These are phyloP conservation scores for Taenioides sp. DNA, from an alignment of 2,797 vertebrate species.

Conservation along the genomic window DNA sequence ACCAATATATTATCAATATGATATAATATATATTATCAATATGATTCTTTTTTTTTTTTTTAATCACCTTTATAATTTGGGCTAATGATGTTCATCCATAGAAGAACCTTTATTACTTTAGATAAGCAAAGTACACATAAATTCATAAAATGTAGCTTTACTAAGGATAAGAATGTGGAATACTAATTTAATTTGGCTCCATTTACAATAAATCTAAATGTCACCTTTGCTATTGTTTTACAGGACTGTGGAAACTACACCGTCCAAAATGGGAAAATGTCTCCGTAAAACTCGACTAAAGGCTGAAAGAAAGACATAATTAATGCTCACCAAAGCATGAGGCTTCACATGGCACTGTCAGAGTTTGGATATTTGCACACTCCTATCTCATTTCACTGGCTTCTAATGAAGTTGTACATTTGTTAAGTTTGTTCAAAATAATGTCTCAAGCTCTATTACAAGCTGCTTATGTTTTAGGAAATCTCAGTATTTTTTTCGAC, in stretches of 20 bases:
- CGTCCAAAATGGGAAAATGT: constrained; percentile 43
- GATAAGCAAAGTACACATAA: too few species aligned
- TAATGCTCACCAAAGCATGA: background rate
- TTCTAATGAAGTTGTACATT: background rate
- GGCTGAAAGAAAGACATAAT: background rate
- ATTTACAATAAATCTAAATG: background rate
- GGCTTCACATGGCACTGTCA: background rate
- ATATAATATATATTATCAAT: too few species aligned
- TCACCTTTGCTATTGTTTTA: constrained; percentile 32
- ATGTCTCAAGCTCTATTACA: background rate
- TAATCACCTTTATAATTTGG: too few species aligned
- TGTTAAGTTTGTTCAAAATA: background rate
- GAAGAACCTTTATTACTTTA: too few species aligned
- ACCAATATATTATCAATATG: background rate
- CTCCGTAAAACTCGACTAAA: constrained; percentile 38
- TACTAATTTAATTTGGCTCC: too few species aligned
- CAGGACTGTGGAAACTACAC: constrained; percentile 37
- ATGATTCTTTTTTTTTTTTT: too few species aligned
- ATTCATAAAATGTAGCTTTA: too few species aligned
- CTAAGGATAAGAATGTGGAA: too few species aligned
- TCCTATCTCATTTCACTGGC: constrained; percentile 10
- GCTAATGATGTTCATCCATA: too few species aligned
- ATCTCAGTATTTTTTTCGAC: background rate
- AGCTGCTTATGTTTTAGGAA: background rate
- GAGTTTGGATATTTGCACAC: constrained; percentile 1